Evolutionary conservation across 2,888 invertebrate species (phyloP).

Genomic region (Ophioninae sp.): DNA sequence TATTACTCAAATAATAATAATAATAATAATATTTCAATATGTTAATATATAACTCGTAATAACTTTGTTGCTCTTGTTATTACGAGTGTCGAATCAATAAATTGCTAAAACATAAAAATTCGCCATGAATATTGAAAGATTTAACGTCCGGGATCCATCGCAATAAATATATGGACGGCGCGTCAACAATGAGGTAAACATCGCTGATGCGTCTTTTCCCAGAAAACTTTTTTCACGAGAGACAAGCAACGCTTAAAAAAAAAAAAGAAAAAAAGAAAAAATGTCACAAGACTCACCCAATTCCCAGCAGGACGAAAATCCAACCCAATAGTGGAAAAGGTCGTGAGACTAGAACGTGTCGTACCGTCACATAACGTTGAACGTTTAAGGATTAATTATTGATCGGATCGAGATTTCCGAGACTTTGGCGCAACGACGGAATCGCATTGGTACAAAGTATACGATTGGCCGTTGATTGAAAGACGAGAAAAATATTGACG

Average conservation of each 20-base stretch:
- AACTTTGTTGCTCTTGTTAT: too few species aligned
- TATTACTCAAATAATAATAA: too few species aligned
- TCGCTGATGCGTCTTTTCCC: not conserved
- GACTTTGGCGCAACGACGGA: slow-evolving; percentile 16
- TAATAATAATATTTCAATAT: too few species aligned
- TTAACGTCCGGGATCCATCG: not conserved
- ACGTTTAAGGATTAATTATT: not conserved
- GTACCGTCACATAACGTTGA: not conserved
- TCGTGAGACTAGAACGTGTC: slow-evolving; percentile 18
- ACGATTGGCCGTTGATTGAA: not conserved
- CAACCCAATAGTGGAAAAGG: not conserved
- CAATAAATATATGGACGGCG: not conserved
- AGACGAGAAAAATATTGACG: not conserved
- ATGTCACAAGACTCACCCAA: not conserved
- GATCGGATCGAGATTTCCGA: slow-evolving; percentile 17
- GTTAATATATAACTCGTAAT: too few species aligned
- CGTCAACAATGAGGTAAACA: not conserved
- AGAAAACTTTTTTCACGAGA: not conserved
- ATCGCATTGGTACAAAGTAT: not conserved
- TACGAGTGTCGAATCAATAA: too few species aligned
- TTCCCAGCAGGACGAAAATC: not conserved
- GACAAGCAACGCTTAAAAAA: not conserved
- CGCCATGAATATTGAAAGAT: not conserved
- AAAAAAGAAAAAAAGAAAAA: not conserved
- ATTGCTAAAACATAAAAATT: too few species aligned